Conservation (phyloP, 2,797 vertebrate genomes). For the Sciaenops ocellatus region DNA sequence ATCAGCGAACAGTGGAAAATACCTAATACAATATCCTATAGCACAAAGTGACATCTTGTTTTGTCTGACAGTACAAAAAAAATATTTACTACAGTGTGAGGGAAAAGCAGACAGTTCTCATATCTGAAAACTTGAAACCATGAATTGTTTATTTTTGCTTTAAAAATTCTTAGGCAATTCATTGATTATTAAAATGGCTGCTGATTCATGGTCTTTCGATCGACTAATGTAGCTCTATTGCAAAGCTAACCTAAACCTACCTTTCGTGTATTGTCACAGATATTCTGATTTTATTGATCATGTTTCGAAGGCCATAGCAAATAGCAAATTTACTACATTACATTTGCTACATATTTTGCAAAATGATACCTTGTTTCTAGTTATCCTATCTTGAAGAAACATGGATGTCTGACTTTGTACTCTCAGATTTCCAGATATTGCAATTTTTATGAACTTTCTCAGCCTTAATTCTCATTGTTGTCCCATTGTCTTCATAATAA, state of each 20-base stretch:
- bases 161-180: neutral
- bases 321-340: neutral
- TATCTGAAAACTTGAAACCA: neutral
- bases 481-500: constrained; percentile 1
- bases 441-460: constrained; percentile 1
- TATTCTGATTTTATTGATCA: neutral
- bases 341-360: neutral
- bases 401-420: neutral
- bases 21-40: too few relatives aligned
- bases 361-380: neutral
- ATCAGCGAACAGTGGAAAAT: neutral
- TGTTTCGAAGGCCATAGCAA: neutral
- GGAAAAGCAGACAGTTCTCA: neutral
- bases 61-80: too few relatives aligned
- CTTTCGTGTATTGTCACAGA: neutral
- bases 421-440: neutral
- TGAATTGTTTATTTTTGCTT: neutral
- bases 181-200: neutral
- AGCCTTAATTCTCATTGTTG: neutral
- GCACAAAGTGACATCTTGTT: too few relatives aligned
- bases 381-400: neutral
- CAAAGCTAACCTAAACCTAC: neutral
- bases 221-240: neutral
- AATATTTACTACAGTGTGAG: too few relatives aligned
- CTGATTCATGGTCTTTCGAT: neutral